Percentiles rank a stretch among this genome's conserved stretches.
phyloP scores from a whole-genome alignment of 1,140 invertebrate species.

The Metaphire vulgaris region DNA sequence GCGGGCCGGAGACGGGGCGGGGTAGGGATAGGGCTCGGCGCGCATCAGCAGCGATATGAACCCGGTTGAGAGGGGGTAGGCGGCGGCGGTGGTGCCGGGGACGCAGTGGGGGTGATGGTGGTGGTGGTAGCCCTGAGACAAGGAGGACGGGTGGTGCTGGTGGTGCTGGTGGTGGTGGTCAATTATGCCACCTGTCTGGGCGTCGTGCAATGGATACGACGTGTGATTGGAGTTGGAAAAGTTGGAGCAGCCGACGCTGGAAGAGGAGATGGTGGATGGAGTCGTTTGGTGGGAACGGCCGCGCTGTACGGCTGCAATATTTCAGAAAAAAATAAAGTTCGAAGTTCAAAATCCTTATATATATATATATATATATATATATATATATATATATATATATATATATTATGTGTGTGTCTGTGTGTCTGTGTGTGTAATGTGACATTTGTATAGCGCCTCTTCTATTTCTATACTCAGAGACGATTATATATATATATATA shows the following conservation, averaged over 20 bases:
- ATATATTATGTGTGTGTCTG: neutral
- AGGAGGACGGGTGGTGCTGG: slow-evolving; percentile 23
- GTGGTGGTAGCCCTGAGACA: slow-evolving; percentile 54
- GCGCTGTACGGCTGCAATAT: slow-evolving; percentile 85
- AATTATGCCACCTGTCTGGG: no score
- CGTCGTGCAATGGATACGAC: neutral
- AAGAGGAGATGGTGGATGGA: slow-evolving; percentile 1
- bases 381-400: slow-evolving; percentile 1
- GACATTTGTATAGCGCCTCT: no score
- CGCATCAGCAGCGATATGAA: slow-evolving; percentile 89
- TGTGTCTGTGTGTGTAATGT: neutral
- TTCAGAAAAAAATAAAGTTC: no score
- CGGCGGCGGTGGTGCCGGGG: slow-evolving; percentile 58
- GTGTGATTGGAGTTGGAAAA: slow-evolving; percentile 2
- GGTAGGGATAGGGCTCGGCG: slow-evolving; percentile 89
- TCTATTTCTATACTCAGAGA: no score
- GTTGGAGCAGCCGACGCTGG: neutral
- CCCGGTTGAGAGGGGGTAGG: slow-evolving; percentile 67
- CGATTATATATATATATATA: slow-evolving; percentile 1
- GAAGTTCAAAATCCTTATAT: no score
- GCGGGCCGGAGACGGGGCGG: slow-evolving; percentile 74
- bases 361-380: slow-evolving; percentile 1
- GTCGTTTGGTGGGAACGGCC: slow-evolving; percentile 77
- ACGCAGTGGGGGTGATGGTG: slow-evolving; percentile 12
- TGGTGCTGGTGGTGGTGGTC: neutral